Evolutionary conservation across 2,888 invertebrate genomes (phyloP).

Genomic region (Notodonta dromedarius): DNA sequence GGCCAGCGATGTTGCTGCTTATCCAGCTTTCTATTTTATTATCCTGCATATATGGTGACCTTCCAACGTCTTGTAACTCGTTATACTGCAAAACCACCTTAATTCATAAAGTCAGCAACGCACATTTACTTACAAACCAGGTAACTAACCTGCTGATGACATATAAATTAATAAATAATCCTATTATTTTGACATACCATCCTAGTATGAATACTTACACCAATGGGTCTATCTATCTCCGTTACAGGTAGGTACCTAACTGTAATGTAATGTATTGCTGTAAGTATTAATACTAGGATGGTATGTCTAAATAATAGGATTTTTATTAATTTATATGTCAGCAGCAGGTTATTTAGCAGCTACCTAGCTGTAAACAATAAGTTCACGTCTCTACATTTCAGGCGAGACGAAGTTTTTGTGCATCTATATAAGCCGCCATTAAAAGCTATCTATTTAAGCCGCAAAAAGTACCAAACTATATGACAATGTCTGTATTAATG

Average conservation of each 20-base stretch:
- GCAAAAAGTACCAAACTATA: not conserved
- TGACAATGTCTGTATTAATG: not conserved
- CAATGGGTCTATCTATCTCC: no score
- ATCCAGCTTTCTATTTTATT: slow-evolving; percentile 60
- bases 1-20: slow-evolving; percentile 29
- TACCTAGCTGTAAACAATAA: not conserved
- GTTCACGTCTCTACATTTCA: not conserved
- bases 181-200: no score
- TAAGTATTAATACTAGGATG: no score
- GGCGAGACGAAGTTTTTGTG: slow-evolving; percentile 1
- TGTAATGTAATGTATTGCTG: no score
- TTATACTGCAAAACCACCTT: not conserved
- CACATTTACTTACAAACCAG: no score
- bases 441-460: not conserved
- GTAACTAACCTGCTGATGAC: no score
- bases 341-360: no score
- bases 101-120: not conserved
- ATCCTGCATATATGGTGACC: slow-evolving; percentile 38
- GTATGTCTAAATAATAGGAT: no score
- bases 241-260: no score
- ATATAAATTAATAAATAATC: no score
- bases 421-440: not conserved
- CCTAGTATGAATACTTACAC: no score
- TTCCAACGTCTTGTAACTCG: not conserved
- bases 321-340: no score